Evolutionary conservation across 1,140 invertebrate species (phyloP), one percentile per base, ranked within the genome.

Genomic region (Drosophila parvula): DNA sequence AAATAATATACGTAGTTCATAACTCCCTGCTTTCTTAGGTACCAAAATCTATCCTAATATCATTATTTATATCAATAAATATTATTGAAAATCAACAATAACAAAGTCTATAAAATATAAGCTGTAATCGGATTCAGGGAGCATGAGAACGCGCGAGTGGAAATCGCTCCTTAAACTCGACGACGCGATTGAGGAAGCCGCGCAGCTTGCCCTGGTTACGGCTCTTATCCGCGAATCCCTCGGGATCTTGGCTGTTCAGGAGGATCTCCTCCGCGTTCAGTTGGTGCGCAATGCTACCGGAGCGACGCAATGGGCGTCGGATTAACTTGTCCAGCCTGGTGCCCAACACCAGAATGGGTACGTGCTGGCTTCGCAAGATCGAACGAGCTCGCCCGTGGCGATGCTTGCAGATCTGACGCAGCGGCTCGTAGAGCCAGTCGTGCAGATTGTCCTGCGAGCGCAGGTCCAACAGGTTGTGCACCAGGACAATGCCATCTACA

Each of bases 291-390:
- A 86, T 83, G 28, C 45, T 50, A 3, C 58, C 67, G 3, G 48
- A 22, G 3, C 74, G 65, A 7, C 57, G 51, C 27, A 74, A 9
- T 0, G 75, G 71, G 0, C 79, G 65, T 0, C 47, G 58, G 6
- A 10, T 32, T 8, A 86, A 18, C 40, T 48, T 30, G 43, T 86
- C 82, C 70, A 86, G 5, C 14, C 53, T 62, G n/a, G 82, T 86
- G 36, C 82, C 82, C 43, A 86, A 70, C 12, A 86, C 83, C 16
- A 85, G 44, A 27, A 85, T 85, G 8, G 81, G 82, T 0, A 86
- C 78, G 16, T 81, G 71, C 2, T 58, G 64, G 16, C 64, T 71
- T 7, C 27, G 38, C 7, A 74, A 30, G 1, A 81, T 70, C 16
- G 69, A 60, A 1, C 73, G 64, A 5, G 38, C 5, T 4, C 74